Conservation (phyloP, 2,888 invertebrate genomes). For the Alsophila aescularia region DNA sequence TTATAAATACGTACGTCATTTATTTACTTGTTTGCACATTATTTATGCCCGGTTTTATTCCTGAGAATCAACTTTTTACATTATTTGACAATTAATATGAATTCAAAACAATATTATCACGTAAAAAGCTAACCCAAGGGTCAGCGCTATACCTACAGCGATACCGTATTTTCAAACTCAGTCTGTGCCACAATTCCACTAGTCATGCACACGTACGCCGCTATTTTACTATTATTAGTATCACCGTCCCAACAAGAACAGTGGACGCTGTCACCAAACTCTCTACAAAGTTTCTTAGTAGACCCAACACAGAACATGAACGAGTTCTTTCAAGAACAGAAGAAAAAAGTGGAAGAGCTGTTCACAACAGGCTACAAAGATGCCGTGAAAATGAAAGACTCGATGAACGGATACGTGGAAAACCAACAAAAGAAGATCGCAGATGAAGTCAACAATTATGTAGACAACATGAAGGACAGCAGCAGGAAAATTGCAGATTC, state of each 20-base stretch:
- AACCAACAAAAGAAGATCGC: conserved; percentile 58
- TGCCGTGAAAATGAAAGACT: conserved; percentile 50
- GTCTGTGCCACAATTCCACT: conserved; percentile 1
- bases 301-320: conserved; percentile 33
- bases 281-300: conserved; percentile 37
- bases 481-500: conserved; percentile 56
- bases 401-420: conserved; percentile 61
- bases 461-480: conserved; percentile 56
- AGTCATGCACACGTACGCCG: conserved; percentile 21
- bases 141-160: conserved; percentile 15
- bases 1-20: too few species aligned
- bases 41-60: neutral
- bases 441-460: conserved; percentile 58
- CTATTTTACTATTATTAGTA: conserved; percentile 16
- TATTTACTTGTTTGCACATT: too few species aligned
- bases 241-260: conserved; percentile 17
- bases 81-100: conserved; percentile 14
- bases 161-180: conserved; percentile 7
- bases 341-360: conserved; percentile 52
- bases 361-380: conserved; percentile 46
- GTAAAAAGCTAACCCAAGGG: conserved; percentile 34
- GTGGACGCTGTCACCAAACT: conserved; percentile 21
- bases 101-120: conserved; percentile 36
- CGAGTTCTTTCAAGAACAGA: conserved; percentile 43
- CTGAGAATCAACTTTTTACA: neutral